Evolutionary conservation across 2,113 vertebrate genomes (phyloP).

Genomic region (Cygnus buccinator): DNA sequence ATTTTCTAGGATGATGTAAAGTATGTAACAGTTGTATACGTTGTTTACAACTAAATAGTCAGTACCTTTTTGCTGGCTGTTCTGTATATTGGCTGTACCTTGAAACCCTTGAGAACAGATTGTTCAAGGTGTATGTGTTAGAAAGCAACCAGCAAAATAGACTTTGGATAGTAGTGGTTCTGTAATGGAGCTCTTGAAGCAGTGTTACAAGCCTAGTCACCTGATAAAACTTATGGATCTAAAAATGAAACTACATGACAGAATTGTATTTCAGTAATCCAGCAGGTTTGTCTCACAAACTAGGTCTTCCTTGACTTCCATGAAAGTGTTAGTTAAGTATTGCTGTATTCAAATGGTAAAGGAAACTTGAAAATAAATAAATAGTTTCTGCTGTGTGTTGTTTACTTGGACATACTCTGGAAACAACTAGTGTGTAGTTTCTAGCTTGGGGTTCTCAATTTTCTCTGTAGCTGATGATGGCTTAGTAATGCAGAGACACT

Average conservation of each 20-base stretch:
- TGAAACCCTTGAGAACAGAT: neutral
- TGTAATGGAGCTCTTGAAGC: neutral
- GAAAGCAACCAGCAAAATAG: neutral
- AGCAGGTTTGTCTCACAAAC: neutral
- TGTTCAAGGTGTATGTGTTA: fast-evolving
- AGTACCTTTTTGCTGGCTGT: neutral
- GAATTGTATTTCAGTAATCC: neutral
- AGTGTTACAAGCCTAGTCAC: neutral
- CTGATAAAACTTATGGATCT: neutral
- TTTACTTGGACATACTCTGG: neutral
- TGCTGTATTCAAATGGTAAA: neutral
- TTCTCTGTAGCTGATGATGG: neutral
- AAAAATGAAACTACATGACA: neutral
- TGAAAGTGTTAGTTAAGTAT: neutral
- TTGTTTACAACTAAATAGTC: neutral
- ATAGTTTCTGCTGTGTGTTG: neutral
- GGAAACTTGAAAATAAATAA: neutral
- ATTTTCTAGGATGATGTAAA: neutral
- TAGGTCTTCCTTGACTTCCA: fast-evolving
- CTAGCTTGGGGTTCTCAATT: neutral
- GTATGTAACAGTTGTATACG: neutral
- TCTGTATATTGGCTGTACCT: neutral
- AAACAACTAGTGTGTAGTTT: neutral
- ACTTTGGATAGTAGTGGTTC: neutral
- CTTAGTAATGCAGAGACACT: neutral